phyloP scores from a whole-genome alignment of 2,888 invertebrate genomes.

The Ryuthela nishihirai region DNA sequence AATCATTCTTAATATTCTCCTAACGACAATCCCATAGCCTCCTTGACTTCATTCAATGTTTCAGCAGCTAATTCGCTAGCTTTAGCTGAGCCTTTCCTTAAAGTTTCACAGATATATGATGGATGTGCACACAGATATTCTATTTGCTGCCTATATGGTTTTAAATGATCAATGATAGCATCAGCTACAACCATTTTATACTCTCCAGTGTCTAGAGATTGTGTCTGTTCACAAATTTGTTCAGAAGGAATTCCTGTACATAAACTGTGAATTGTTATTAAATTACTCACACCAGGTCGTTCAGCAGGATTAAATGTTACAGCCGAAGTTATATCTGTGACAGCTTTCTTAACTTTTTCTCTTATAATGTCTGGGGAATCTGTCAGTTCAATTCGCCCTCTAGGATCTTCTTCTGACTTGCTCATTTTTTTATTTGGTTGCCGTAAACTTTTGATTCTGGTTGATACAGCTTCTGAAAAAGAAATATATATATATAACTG shows the following conservation, averaged over 20 bases:
- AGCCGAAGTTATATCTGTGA: slow-evolving; percentile 82
- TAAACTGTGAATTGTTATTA: slow-evolving; percentile 76
- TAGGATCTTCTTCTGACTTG: slow-evolving; percentile 79
- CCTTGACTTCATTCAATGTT: slow-evolving; percentile 63
- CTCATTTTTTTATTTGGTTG: slow-evolving; percentile 95
- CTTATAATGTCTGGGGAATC: slow-evolving; percentile 68
- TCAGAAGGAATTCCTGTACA: slow-evolving; percentile 63
- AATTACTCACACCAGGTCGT: slow-evolving; percentile 85
- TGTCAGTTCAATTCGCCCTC: slow-evolving; percentile 71
- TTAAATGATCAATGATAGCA: slow-evolving; percentile 63
- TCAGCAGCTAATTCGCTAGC: slow-evolving; percentile 61
- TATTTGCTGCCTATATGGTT: slow-evolving; percentile 65
- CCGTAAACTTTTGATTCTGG: slow-evolving; percentile 65
- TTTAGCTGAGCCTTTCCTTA: slow-evolving; percentile 62
- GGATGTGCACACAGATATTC: slow-evolving; percentile 59
- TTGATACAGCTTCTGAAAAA: slow-evolving; percentile 10
- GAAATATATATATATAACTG: too few relatives aligned
- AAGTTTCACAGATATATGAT: slow-evolving; percentile 60
- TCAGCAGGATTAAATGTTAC: slow-evolving; percentile 73
- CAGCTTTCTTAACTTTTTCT: slow-evolving; percentile 75
- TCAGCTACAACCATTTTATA: slow-evolving; percentile 72
- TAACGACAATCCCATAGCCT: slow-evolving; percentile 45
- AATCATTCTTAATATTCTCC: too few relatives aligned
- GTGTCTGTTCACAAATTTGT: slow-evolving; percentile 64
- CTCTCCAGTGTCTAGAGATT: slow-evolving; percentile 67